Conservation (phyloP, 2,113 vertebrate species). For the Hassar affinis region DNA sequence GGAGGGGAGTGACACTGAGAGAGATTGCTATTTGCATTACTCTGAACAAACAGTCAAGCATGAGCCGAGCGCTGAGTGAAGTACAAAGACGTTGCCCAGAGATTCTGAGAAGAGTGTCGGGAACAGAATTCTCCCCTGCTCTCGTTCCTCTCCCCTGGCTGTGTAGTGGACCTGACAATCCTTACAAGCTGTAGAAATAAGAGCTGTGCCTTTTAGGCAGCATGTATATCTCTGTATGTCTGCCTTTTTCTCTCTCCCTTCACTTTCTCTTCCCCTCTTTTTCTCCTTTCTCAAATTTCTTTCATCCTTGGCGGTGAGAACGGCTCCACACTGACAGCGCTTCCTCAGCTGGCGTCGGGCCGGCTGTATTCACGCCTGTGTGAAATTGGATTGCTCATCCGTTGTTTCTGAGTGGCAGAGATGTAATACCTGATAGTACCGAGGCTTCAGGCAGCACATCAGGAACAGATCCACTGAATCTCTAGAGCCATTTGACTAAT, state of each 20-base stretch:
- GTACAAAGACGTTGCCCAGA: slow-evolving; percentile 35
- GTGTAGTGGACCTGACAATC: slow-evolving; percentile 48
- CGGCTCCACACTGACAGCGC: slow-evolving; percentile 57
- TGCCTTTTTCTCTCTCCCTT: slow-evolving; percentile 33
- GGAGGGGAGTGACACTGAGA: slow-evolving; percentile 18
- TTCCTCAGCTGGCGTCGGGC: slow-evolving; percentile 51
- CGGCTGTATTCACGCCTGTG: slow-evolving; percentile 66
- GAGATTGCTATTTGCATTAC: slow-evolving; percentile 47
- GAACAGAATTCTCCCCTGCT: slow-evolving; percentile 9
- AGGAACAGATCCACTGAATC: slow-evolving; percentile 29
- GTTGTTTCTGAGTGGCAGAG: slow-evolving; percentile 69
- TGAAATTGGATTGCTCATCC: slow-evolving; percentile 78
- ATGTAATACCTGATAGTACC: slow-evolving; percentile 70
- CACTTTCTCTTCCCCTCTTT: slow-evolving; percentile 11
- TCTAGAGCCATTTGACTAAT: slow-evolving; percentile 30
- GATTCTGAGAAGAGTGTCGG: slow-evolving; percentile 31
- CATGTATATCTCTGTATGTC: slow-evolving; percentile 35
- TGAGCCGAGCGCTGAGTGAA: slow-evolving; percentile 24
- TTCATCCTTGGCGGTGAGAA: slow-evolving; percentile 48
- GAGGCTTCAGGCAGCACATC: slow-evolving; percentile 6
- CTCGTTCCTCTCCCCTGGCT: slow-evolving; percentile 41
- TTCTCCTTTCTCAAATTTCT: slow-evolving; percentile 55
- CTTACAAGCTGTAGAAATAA: slow-evolving; percentile 34
- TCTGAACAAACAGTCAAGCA: slow-evolving; percentile 30
- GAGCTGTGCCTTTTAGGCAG: slow-evolving; percentile 33